These are phyloP conservation scores for Pyxicephalus adspersus DNA, from an alignment of 2,113 vertebrate species.

Conservation along the genomic window DNA sequence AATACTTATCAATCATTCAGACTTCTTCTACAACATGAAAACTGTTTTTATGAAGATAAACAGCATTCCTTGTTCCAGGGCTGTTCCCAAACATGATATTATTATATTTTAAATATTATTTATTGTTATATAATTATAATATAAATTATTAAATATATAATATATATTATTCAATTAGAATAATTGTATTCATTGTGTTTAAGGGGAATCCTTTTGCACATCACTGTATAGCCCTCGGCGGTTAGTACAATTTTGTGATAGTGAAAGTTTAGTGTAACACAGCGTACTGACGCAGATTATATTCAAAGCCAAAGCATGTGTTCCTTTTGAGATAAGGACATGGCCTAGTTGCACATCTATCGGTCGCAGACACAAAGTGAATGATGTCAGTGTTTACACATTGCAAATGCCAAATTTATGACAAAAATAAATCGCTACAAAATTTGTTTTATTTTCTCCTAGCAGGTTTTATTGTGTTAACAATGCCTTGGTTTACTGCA, in stretches of 20 bases:
- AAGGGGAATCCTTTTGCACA: not conserved
- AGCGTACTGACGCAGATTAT: not conserved
- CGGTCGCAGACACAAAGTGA: not conserved
- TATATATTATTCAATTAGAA: no score
- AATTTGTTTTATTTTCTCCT: not conserved
- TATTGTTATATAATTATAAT: no score
- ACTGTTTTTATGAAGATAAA: no score
- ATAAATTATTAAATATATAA: no score
- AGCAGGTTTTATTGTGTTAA: not conserved
- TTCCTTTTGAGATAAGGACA: slow-evolving; percentile 41
- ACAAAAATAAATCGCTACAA: not conserved
- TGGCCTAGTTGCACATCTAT: slow-evolving; percentile 1
- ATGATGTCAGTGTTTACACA: slow-evolving; percentile 11
- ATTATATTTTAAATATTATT: no score
- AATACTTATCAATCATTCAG: no score
- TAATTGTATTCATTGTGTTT: no score
- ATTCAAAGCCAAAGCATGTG: slow-evolving; percentile 11
- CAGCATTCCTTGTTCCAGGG: no score
- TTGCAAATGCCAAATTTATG: not conserved
- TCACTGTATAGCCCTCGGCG: not conserved
- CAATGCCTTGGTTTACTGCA: not conserved
- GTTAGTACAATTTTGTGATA: not conserved
- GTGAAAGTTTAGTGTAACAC: not conserved
- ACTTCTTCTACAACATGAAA: no score
- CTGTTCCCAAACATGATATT: no score